Conservation (phyloP, 2,797 vertebrate species). For the Anolis apletophallus region DNA sequence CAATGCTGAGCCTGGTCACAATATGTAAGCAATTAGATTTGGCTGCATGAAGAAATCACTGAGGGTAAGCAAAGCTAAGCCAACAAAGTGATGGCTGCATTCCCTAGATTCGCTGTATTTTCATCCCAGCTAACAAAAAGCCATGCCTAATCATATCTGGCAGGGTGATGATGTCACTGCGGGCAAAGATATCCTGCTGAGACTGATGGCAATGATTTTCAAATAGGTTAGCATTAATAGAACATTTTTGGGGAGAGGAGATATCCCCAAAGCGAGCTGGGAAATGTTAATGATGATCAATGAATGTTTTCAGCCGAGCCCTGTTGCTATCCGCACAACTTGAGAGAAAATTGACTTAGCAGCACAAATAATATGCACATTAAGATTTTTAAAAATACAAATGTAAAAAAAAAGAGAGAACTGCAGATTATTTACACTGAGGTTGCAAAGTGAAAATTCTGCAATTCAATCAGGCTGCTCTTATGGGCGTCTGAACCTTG, state of each 20-base stretch:
- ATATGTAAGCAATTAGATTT: not conserved
- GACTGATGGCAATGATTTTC: not conserved
- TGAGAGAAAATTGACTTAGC: constrained; percentile 45
- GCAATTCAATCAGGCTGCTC: not conserved
- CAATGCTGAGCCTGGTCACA: not conserved
- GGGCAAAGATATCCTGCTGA: not conserved
- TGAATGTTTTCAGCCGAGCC: not conserved
- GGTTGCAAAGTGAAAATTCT: constrained; percentile 23
- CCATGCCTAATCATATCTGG: not conserved
- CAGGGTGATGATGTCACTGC: not conserved
- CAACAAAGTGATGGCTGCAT: not conserved
- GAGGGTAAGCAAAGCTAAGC: not conserved
- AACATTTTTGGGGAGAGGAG: not conserved
- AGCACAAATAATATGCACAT: constrained; percentile 1
- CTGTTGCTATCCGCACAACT: constrained; percentile 19
- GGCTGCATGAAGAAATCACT: not conserved
- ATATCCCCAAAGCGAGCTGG: not conserved
- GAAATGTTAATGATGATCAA: not conserved
- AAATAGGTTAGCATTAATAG: not conserved
- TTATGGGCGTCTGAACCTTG: not conserved
- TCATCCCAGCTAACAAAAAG: not conserved
- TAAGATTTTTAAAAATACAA: accelerated
- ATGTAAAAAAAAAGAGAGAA: not conserved
- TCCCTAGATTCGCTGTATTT: not conserved
- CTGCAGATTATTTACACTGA: not conserved